These are phyloP conservation scores for Heliocidaris tuberculata DNA, from an alignment of 35 echinoderm and acorn worm genomes.

Conservation along the genomic window DNA sequence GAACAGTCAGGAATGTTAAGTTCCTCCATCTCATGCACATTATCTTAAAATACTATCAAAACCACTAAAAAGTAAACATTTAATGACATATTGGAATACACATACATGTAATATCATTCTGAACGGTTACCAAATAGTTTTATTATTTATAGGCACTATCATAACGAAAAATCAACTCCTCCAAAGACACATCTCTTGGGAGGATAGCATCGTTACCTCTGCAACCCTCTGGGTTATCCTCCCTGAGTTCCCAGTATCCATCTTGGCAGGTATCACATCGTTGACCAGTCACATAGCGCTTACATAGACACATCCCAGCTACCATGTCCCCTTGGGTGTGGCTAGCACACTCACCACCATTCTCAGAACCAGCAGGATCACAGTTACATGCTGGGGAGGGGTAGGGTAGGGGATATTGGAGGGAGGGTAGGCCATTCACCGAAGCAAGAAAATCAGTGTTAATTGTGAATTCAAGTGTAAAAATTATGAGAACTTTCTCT, in stretches of 20 bases:
- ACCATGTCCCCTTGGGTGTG: conserved; percentile 65
- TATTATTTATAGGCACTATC: background rate
- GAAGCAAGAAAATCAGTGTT: background rate
- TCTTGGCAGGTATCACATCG: conserved; percentile 88
- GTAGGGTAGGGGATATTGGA: background rate
- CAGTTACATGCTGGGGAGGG: conserved; percentile 89
- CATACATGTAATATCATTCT: background rate
- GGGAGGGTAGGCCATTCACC: background rate
- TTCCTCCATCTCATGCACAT: no score
- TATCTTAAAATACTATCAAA: no score
- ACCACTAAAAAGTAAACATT: no score
- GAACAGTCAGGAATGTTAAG: no score
- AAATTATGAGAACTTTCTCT: background rate
- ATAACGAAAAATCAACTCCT: background rate
- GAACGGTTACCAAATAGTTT: background rate
- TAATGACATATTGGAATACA: no score
- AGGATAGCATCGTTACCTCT: conserved; percentile 60
- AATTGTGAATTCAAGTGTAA: background rate
- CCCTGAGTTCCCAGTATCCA: conserved; percentile 82
- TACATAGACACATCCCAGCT: conserved; percentile 90
- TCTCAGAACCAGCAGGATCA: conserved; percentile 87
- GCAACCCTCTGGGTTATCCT: conserved; percentile 90
- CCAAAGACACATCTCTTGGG: background rate
- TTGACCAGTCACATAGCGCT: conserved; percentile 69
- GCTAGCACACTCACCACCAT: conserved; percentile 83